These are phyloP conservation scores for Athripsodes cinereus DNA, from an alignment of 2,888 invertebrate genomes.

Conservation along the genomic window DNA sequence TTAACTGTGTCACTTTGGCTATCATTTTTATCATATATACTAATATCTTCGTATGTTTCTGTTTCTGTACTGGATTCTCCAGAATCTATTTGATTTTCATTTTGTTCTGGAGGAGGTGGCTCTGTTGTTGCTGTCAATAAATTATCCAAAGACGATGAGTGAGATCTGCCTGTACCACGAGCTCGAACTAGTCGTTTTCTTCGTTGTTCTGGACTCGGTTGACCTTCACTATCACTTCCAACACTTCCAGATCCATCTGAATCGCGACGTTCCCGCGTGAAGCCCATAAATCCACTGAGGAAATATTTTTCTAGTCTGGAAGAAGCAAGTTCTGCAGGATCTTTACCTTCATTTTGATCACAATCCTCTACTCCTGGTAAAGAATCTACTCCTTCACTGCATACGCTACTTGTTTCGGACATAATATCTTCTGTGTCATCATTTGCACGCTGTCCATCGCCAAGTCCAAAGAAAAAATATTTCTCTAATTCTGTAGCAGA, in stretches of 20 bases:
- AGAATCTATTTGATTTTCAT: conserved; percentile 50
- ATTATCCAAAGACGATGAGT: conserved; percentile 77
- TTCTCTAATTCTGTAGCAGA: conserved; percentile 83
- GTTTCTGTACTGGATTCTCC: conserved; percentile 64
- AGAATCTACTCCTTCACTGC: conserved; percentile 77
- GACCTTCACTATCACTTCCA: conserved; percentile 85
- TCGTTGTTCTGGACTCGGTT: conserved; percentile 81
- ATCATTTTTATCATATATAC: conserved; percentile 64
- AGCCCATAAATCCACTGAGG: conserved; percentile 78
- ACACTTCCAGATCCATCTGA: conserved; percentile 82
- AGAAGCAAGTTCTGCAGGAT: conserved; percentile 71
- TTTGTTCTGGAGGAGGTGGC: conserved; percentile 35
- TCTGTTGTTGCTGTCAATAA: conserved; percentile 58
- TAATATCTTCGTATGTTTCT: conserved; percentile 61
- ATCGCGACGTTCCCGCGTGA: conserved; percentile 68
- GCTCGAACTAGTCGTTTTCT: conserved; percentile 75
- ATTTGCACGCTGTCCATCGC: conserved; percentile 58
- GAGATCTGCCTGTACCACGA: conserved; percentile 75
- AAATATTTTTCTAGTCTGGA: conserved; percentile 87
- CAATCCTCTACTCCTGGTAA: conserved; percentile 55
- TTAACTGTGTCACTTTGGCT: conserved; percentile 78
- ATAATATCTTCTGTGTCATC: conserved; percentile 57
- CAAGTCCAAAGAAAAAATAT: conserved; percentile 83
- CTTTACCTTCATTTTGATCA: conserved; percentile 47
- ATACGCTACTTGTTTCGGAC: conserved; percentile 81